Evolutionary conservation across 2,113 vertebrate species (phyloP).

Genomic region (Perca fluviatilis): DNA sequence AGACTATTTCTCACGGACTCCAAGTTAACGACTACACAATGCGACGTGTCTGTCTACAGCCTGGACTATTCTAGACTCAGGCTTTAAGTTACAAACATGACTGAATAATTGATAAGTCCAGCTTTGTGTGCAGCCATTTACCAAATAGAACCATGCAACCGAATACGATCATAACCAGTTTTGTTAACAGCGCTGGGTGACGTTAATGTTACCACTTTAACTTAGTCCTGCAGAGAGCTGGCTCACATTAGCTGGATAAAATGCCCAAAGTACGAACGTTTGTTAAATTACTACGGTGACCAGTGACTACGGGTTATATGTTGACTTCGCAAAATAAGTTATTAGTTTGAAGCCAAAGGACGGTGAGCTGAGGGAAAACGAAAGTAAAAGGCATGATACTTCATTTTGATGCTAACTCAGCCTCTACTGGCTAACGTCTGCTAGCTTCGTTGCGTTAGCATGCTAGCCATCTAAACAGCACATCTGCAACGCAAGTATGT

Average conservation of each 20-base stretch:
- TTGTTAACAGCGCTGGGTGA: too few species aligned
- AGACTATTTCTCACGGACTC: neutral
- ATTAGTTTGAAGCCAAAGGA: neutral
- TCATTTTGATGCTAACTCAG: constrained; percentile 28
- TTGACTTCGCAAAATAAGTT: neutral
- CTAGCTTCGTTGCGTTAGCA: constrained; percentile 22
- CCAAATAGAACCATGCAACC: neutral
- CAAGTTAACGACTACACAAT: neutral
- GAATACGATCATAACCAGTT: neutral
- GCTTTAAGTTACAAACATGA: constrained; percentile 53
- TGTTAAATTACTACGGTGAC: neutral
- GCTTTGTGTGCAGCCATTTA: neutral
- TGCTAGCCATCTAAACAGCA: neutral
- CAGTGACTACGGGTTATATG: accelerated
- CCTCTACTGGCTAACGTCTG: constrained; percentile 8
- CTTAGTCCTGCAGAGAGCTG: neutral
- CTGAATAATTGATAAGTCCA: constrained; percentile 68
- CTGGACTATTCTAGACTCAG: constrained; percentile 6
- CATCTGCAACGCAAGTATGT: too few species aligned
- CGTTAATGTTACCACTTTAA: neutral
- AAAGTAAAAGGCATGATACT: constrained; percentile 59
- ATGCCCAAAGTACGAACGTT: accelerated
- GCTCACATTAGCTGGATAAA: neutral
- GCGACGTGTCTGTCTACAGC: neutral
- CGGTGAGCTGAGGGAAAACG: constrained; percentile 40